Evolutionary conservation across 2,888 invertebrate species (phyloP).

Genomic region (Macrosoma leucophasiata): DNA sequence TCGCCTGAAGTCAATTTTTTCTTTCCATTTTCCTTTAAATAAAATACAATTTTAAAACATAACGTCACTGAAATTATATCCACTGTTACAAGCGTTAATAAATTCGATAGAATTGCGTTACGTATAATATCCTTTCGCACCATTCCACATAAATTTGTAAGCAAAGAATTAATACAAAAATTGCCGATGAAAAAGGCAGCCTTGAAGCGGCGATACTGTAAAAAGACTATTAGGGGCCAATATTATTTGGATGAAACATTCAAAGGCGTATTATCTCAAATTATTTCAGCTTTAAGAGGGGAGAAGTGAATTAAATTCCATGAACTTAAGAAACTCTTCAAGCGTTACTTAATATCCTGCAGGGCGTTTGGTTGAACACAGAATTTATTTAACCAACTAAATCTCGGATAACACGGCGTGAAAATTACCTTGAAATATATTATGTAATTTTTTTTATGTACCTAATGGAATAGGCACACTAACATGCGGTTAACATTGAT

Average conservation of each 20-base stretch:
- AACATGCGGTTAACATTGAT: background rate
- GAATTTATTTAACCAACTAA: constrained; percentile 5
- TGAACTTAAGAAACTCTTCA: constrained; percentile 13
- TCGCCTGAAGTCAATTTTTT: no score
- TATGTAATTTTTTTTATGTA: constrained; percentile 2
- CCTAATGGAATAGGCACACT: background rate
- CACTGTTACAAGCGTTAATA: no score
- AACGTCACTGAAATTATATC: no score
- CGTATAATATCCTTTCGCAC: no score
- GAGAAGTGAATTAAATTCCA: constrained; percentile 18
- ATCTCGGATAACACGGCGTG: constrained; percentile 2
- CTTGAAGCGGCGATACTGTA: constrained; percentile 20
- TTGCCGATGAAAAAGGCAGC: constrained; percentile 14
- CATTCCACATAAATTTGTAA: no score
- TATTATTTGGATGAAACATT: constrained; percentile 28
- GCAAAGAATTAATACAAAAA: no score
- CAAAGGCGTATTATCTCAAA: constrained; percentile 24
- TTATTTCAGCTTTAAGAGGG: constrained; percentile 13
- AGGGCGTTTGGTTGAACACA: no score
- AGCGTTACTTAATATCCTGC: constrained; percentile 15
- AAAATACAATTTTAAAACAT: no score
- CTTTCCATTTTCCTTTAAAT: no score
- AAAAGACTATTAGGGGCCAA: constrained; percentile 24
- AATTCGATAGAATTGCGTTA: no score
- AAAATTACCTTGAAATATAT: constrained; percentile 10